A percentile compares a stretch with the other conserved stretches of the same genome.
These are phyloP conservation scores for Sebastes nivosus DNA, from an alignment of 2,797 vertebrate genomes.

Conservation along the genomic window DNA sequence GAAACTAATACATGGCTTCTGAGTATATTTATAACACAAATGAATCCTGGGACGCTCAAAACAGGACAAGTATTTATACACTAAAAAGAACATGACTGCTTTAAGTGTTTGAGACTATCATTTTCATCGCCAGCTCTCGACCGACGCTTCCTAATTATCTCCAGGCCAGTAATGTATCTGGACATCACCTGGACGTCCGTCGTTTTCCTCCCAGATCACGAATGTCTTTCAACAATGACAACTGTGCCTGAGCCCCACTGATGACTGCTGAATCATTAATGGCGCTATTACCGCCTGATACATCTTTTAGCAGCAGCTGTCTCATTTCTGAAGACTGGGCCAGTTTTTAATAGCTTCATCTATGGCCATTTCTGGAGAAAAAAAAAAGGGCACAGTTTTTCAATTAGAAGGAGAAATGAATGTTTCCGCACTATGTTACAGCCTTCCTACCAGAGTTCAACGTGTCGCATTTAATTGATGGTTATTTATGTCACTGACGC, in stretches of 20 bases:
- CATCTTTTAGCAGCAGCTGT: constrained; percentile 50
- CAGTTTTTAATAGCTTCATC: constrained; percentile 63
- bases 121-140: not conserved
- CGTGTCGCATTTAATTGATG: constrained; percentile 1
- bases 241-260: constrained; percentile 35
- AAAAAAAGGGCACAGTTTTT: constrained; percentile 18
- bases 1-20: not conserved
- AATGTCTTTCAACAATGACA: constrained; percentile 56
- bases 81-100: not conserved
- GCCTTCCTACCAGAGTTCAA: not conserved
- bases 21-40: not conserved
- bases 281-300: constrained; percentile 58
- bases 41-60: not conserved
- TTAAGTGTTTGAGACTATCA: not conserved
- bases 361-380: constrained; percentile 40
- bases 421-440: constrained; percentile 10
- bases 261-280: constrained; percentile 73
- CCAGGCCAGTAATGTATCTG: constrained; percentile 6
- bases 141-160: not conserved
- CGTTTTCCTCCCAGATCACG: not conserved
- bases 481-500: constrained; percentile 29
- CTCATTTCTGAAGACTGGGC: constrained; percentile 55
- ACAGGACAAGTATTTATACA: not conserved
- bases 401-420: constrained; percentile 27
- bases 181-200: constrained; percentile 31